These are phyloP conservation scores for Microctenopoma lineatum DNA, from an alignment of 2,797 vertebrate genomes.

Conservation along the genomic window DNA sequence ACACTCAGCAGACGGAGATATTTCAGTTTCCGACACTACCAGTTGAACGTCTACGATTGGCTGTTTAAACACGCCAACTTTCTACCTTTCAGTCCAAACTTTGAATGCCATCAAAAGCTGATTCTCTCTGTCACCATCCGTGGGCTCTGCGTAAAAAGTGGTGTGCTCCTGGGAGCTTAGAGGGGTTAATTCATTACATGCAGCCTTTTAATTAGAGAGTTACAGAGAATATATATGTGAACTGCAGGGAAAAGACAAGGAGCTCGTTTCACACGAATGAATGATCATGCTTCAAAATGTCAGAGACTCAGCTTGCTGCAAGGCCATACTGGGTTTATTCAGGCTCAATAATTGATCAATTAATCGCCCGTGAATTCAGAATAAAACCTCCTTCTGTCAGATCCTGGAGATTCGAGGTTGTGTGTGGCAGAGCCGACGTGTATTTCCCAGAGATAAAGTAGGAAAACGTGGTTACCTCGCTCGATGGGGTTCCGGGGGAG, in stretches of 20 bases:
- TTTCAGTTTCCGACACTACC: not conserved
- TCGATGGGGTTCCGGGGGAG: constrained; percentile 37
- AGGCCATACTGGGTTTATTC: constrained; percentile 22
- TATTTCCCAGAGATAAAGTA: constrained; percentile 24
- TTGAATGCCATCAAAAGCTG: constrained; percentile 31
- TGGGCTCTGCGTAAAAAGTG: not conserved
- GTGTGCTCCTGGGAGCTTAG: constrained; percentile 14
- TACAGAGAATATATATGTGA: constrained; percentile 45
- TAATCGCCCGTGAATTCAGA: constrained; percentile 30
- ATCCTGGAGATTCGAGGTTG: constrained; percentile 17
- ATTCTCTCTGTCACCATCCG: not conserved
- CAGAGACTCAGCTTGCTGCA: constrained; percentile 17
- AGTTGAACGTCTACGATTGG: not conserved
- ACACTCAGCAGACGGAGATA: not conserved
- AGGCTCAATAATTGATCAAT: constrained; percentile 39
- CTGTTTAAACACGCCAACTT: constrained; percentile 2
- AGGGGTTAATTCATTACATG: constrained; percentile 44
- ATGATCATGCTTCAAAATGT: constrained; percentile 26
- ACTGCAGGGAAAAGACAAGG: constrained; percentile 25
- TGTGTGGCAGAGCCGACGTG: not conserved
- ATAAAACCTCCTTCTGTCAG: constrained; percentile 24
- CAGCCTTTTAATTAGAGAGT: constrained; percentile 65
- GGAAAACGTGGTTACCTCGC: constrained; percentile 72
- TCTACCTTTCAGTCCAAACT: constrained; percentile 33
- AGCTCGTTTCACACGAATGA: constrained; percentile 24